These are phyloP conservation scores for Glaucidium brasilianum DNA, from an alignment of 2,113 vertebrate species.

Conservation along the genomic window DNA sequence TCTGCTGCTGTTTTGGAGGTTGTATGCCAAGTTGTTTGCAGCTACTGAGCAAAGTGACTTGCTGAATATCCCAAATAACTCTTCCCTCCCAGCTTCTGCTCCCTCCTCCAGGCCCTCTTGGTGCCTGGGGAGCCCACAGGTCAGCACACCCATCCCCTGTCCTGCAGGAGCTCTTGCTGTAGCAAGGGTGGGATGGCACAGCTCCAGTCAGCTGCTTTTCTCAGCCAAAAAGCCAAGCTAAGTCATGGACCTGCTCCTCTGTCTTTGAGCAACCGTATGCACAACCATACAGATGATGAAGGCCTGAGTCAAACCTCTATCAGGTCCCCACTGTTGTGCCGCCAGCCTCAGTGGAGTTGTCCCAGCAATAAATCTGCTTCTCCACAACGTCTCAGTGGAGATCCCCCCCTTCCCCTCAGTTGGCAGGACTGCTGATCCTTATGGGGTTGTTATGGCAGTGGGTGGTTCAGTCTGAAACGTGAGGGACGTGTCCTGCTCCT, in stretches of 20 bases:
- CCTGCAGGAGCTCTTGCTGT: rapidly evolving
- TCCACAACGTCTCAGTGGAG: not conserved
- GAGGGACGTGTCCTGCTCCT: not conserved
- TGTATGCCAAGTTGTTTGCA: not conserved
- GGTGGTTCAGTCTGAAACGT: not conserved
- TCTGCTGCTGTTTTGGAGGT: not conserved
- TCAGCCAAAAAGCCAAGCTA: rapidly evolving
- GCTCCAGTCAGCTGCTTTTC: not conserved
- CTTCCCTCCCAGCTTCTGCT: not conserved
- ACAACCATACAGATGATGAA: rapidly evolving
- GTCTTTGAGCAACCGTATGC: not conserved
- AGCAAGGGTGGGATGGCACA: not conserved
- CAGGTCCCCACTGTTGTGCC: not conserved
- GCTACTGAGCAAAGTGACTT: not conserved
- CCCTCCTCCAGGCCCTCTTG: not conserved
- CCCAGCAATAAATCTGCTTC: not conserved
- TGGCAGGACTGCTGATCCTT: rapidly evolving
- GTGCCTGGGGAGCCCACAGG: not conserved
- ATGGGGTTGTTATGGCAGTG: not conserved
- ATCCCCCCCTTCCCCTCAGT: not conserved
- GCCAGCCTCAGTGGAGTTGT: not conserved
- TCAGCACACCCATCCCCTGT: not conserved
- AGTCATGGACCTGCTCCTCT: not conserved
- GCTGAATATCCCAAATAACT: not conserved
- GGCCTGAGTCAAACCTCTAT: not conserved